phyloP scores from a whole-genome alignment of 2,797 vertebrate genomes.

The Microctenopoma lineatum region DNA sequence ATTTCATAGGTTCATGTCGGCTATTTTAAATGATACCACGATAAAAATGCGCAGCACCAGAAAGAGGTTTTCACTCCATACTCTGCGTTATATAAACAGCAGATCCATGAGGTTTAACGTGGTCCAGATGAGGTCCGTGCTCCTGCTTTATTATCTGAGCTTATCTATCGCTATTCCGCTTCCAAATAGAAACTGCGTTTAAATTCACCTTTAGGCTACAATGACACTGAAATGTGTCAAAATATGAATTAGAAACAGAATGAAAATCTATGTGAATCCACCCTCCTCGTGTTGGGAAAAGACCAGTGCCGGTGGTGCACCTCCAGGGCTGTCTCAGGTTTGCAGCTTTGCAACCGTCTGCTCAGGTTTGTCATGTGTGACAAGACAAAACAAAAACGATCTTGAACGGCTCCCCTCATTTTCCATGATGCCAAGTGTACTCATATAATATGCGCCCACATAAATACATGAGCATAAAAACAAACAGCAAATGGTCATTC shows the following conservation, averaged over 20 bases:
- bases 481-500: not conserved
- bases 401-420: conserved; percentile 30
- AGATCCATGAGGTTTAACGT: not conserved
- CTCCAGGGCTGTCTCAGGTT: conserved; percentile 6
- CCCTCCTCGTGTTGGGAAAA: not conserved
- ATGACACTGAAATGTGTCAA: not conserved
- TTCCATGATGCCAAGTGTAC: conserved; percentile 22
- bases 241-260: not conserved
- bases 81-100: conserved; percentile 12
- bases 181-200: not conserved
- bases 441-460: conserved; percentile 49
- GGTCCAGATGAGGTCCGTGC: not conserved
- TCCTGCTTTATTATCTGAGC: not conserved
- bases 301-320: conserved; percentile 8
- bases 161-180: not conserved
- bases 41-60: not conserved
- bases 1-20: not conserved
- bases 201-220: too few species aligned
- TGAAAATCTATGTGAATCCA: not conserved
- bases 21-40: not conserved
- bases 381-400: conserved; percentile 63
- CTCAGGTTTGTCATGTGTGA: conserved; percentile 49
- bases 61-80: not conserved
- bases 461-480: conserved; percentile 35
- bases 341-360: conserved; percentile 18